Conservation (phyloP, 2,888 invertebrate genomes). For the Sipha maydis region DNA sequence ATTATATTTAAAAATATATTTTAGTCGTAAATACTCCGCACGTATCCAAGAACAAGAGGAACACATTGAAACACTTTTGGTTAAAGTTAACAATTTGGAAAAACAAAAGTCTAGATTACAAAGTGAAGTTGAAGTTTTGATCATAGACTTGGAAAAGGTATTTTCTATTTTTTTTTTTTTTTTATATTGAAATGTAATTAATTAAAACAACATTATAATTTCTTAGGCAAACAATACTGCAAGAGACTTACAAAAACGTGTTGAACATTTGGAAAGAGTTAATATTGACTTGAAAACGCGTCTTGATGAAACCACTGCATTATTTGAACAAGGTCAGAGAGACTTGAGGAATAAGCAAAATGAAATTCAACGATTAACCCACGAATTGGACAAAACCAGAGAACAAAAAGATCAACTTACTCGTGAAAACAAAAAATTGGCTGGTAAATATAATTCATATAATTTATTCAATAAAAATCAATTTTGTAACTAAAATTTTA, state of each 20-base stretch:
- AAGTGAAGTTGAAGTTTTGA: constrained; percentile 97
- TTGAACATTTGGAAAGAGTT: constrained; percentile 90
- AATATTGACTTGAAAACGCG: constrained; percentile 93
- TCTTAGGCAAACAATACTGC: constrained; percentile 89
- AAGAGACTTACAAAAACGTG: constrained; percentile 94
- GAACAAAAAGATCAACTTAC: constrained; percentile 94
- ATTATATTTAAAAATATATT: constrained; percentile 8
- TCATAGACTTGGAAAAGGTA: constrained; percentile 97
- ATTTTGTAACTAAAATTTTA: constrained; percentile 25
- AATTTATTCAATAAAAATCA: background rate
- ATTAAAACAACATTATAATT: constrained; percentile 8
- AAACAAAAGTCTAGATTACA: constrained; percentile 98
- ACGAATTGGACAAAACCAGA: constrained; percentile 96
- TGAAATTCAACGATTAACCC: constrained; percentile 89
- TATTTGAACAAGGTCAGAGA: constrained; percentile 91
- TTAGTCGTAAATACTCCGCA: constrained; percentile 87
- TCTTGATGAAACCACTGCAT: constrained; percentile 90
- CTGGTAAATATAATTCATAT: constrained; percentile 73
- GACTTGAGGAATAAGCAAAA: constrained; percentile 90
- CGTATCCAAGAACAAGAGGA: constrained; percentile 97
- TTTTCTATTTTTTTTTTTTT: background rate
- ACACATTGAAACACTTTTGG: constrained; percentile 92
- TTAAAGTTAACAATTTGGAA: constrained; percentile 92
- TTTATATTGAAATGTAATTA: background rate
- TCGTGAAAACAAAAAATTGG: constrained; percentile 98